phyloP scores from a whole-genome alignment of 1,140 invertebrate species.

The Macrostomum lignano region DNA sequence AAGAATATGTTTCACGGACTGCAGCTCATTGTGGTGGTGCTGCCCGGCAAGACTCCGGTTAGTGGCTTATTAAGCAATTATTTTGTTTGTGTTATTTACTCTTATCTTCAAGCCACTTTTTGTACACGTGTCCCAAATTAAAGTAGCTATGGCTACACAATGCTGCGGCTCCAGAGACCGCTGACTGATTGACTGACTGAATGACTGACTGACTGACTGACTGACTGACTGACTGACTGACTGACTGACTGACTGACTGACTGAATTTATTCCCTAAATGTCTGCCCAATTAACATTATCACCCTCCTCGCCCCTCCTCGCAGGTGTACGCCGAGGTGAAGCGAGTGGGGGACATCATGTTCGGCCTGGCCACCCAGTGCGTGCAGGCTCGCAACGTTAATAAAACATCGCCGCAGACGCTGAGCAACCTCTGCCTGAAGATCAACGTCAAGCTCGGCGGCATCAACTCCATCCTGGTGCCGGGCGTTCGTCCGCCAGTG shows the following conservation, averaged over 20 bases:
- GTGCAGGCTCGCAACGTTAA: constrained; percentile 99
- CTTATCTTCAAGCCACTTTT: background rate
- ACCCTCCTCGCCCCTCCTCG: background rate
- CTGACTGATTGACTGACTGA: too few species aligned
- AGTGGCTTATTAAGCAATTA: constrained; percentile 42
- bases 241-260: too few species aligned
- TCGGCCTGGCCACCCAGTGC: constrained; percentile 98
- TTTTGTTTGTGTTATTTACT: constrained; percentile 3
- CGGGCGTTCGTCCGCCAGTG: constrained; percentile 42
- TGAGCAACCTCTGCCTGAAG: constrained; percentile 94
- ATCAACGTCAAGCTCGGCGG: constrained; percentile 98
- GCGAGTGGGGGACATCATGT: constrained; percentile 83
- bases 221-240: too few species aligned
- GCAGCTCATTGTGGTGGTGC: constrained; percentile 81
- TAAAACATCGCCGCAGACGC: constrained; percentile 91
- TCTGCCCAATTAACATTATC: too few species aligned
- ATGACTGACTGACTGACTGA: too few species aligned
- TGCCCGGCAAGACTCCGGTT: constrained; percentile 83
- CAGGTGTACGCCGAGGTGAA: constrained; percentile 93
- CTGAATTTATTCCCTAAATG: too few species aligned
- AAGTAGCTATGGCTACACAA: too few species aligned
- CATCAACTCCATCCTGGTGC: constrained; percentile 92
- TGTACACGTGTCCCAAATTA: too few species aligned
- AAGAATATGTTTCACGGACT: constrained; percentile 48
- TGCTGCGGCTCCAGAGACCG: too few species aligned